Evolutionary conservation across 1,140 invertebrate species (phyloP).

Genomic region (Mya arenaria): DNA sequence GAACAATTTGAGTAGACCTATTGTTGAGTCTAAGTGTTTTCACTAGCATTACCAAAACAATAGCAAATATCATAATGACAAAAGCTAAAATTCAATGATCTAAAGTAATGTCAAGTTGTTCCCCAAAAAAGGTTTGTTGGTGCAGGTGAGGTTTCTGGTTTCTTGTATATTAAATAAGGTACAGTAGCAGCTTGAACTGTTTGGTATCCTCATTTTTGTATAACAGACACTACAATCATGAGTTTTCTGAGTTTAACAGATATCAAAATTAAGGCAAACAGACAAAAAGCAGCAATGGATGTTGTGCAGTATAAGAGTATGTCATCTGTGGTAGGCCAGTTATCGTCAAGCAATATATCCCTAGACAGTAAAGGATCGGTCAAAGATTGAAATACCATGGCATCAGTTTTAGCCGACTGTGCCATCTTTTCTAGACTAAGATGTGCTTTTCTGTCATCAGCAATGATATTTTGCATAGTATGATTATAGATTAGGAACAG

Average conservation of each 20-base stretch:
- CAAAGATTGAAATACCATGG: background rate
- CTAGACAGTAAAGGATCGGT: slow-evolving; percentile 7
- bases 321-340: background rate
- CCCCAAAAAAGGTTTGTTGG: background rate
- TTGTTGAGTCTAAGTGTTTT: background rate
- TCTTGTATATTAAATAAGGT: background rate
- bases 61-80: background rate
- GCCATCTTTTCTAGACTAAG: slow-evolving; percentile 19
- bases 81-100: background rate
- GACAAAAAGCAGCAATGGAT: background rate
- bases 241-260: background rate
- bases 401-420: background rate
- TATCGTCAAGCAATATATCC: background rate
- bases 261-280: background rate
- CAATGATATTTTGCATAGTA: slow-evolving; percentile 19
- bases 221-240: background rate
- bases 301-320: background rate
- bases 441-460: slow-evolving; percentile 16
- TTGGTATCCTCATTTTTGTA: background rate
- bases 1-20: too few species aligned
- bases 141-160: background rate
- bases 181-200: background rate
- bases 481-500: slow-evolving; percentile 24
- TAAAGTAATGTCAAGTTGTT: background rate
- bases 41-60: background rate